Percentiles rank a stretch among this genome's conserved stretches.
Evolutionary conservation across 2,113 vertebrate species (phyloP).

Genomic region (Raja brachyura): DNA sequence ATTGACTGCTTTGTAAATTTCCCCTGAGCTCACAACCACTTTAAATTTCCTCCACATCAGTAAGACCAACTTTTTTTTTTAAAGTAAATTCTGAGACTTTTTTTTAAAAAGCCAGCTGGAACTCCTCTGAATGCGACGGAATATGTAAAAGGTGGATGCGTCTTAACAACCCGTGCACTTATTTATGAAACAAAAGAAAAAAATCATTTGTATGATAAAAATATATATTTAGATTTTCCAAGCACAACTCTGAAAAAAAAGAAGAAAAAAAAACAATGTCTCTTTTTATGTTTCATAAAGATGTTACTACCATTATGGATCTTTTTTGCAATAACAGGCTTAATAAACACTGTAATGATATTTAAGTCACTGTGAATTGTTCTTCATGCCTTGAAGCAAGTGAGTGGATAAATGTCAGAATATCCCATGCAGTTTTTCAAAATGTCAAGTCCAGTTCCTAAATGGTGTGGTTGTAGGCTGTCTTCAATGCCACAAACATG

Average conservation of each 20-base stretch:
- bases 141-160: conserved; percentile 11
- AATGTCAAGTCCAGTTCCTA: conserved; percentile 26
- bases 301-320: conserved; percentile 38
- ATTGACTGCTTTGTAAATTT: conserved; percentile 11
- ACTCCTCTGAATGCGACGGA: neutral
- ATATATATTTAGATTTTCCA: conserved; percentile 41
- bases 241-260: conserved; percentile 39
- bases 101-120: neutral
- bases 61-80: neutral
- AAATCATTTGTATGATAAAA: conserved; percentile 41
- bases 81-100: no score
- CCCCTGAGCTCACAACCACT: neutral
- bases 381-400: conserved; percentile 29
- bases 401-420: conserved; percentile 38
- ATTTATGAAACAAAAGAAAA: conserved; percentile 40
- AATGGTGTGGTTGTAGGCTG: conserved; percentile 17
- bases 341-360: conserved; percentile 37
- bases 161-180: conserved; percentile 39
- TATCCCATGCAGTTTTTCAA: conserved; percentile 21
- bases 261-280: conserved; percentile 14
- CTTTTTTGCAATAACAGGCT: conserved; percentile 41
- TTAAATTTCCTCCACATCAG: neutral
- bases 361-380: conserved; percentile 28
- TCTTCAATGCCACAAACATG: conserved; percentile 1
- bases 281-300: conserved; percentile 42